phyloP scores from a whole-genome alignment of 2,797 vertebrate species.

The Rhyacichthys aspro region DNA sequence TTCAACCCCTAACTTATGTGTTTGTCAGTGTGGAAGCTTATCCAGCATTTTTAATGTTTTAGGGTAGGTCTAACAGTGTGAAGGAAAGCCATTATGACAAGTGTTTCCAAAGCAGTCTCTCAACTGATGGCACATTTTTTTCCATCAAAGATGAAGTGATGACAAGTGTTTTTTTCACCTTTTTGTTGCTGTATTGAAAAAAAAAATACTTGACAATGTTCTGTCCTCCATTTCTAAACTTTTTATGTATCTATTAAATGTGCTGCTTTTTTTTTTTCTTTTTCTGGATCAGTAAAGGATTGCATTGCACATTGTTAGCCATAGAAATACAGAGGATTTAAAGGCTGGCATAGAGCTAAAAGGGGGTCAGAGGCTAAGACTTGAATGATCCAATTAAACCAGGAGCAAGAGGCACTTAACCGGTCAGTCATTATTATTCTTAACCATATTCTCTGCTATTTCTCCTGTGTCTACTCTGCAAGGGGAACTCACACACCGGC shows the following conservation, averaged over 20 bases:
- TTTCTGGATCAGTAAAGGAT: neutral
- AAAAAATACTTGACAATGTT: neutral
- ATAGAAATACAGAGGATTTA: too few relatives aligned
- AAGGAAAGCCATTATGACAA: constrained; percentile 4
- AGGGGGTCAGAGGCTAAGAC: neutral
- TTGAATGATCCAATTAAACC: neutral
- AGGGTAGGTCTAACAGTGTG: neutral
- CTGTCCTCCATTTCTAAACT: neutral
- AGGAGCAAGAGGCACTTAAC: too few relatives aligned
- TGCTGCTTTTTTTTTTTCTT: neutral
- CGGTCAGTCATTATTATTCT: too few relatives aligned
- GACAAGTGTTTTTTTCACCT: neutral
- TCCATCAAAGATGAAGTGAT: neutral
- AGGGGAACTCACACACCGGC: too few relatives aligned
- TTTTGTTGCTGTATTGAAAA: neutral
- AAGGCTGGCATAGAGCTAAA: neutral
- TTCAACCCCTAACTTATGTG: neutral
- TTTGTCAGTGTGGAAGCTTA: constrained; percentile 1
- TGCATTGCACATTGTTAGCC: too few relatives aligned
- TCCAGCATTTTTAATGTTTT: neutral
- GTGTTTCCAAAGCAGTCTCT: constrained; percentile 11
- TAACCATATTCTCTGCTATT: too few relatives aligned
- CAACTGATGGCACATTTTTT: constrained; percentile 1
- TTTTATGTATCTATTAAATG: neutral
- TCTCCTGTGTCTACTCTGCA: too few relatives aligned